Evolutionary conservation across 2,113 vertebrate species (phyloP).

Genomic region (Tupaia chinensis): DNA sequence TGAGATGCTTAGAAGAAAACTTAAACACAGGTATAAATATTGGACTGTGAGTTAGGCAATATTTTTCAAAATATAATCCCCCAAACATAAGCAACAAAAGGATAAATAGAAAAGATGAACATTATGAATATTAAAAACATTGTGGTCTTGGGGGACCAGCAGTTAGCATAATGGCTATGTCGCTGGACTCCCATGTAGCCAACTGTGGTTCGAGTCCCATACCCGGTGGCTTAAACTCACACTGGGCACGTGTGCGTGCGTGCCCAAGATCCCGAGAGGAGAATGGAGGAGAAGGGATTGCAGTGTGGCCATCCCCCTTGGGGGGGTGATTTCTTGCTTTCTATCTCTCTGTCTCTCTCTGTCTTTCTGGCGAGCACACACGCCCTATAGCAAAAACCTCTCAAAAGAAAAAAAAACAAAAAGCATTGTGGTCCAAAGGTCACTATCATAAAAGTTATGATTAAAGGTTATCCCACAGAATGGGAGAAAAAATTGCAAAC

Average conservation of each 20-base stretch:
- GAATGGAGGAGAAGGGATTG: too few species aligned
- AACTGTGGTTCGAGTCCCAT: too few species aligned
- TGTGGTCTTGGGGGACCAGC: background rate
- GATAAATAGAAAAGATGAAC: background rate
- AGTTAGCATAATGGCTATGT: too few species aligned
- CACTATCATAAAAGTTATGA: background rate
- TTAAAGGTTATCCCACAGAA: background rate
- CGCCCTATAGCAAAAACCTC: too few species aligned
- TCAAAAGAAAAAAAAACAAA: background rate
- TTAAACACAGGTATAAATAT: background rate
- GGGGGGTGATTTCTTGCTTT: too few species aligned
- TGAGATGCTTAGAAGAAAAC: background rate
- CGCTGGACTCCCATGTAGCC: too few species aligned
- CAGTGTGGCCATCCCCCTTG: too few species aligned
- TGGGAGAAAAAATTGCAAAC: background rate
- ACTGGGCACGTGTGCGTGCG: too few species aligned
- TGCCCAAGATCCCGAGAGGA: too few species aligned
- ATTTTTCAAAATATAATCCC: background rate
- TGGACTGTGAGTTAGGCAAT: background rate
- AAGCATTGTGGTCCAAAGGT: background rate
- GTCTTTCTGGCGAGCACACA: too few species aligned
- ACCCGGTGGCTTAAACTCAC: too few species aligned
- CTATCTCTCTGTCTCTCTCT: too few species aligned
- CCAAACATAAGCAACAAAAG: background rate
- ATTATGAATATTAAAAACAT: background rate